These are phyloP conservation scores for Hetaerina americana DNA, from an alignment of 1,140 invertebrate species.

Conservation along the genomic window DNA sequence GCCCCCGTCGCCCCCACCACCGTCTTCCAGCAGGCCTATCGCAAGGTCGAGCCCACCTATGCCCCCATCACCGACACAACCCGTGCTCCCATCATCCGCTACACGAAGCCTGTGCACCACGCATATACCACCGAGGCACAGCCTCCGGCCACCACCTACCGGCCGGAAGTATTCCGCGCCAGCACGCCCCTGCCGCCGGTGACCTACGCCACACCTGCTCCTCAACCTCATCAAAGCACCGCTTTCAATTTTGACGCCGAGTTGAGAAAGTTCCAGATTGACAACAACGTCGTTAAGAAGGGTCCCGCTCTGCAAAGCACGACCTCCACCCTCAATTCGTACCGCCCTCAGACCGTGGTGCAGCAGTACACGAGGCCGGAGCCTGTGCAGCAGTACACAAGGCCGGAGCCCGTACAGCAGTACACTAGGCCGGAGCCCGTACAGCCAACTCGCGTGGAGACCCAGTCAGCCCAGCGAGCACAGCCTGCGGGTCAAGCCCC, in stretches of 20 bases:
- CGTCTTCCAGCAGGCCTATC: conserved; percentile 49
- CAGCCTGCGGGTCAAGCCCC: conserved; percentile 17
- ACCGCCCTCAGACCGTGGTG: neutral
- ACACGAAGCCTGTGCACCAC: conserved; percentile 39
- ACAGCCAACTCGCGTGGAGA: conserved; percentile 26
- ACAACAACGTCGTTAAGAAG: conserved; percentile 44
- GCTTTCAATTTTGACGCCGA: conserved; percentile 56
- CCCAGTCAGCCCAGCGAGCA: conserved; percentile 23
- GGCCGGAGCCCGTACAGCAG: neutral
- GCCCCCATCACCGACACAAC: conserved; percentile 22
- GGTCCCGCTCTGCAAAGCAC: neutral
- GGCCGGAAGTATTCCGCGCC: conserved; percentile 45
- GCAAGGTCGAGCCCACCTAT: conserved; percentile 26
- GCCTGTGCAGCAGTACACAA: no score
- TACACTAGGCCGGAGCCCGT: conserved; percentile 15
- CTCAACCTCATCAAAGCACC: conserved; percentile 26
- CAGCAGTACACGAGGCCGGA: neutral
- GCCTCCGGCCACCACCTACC: conserved; percentile 45
- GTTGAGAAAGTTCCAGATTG: conserved; percentile 61
- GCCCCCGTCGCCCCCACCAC: conserved; percentile 43
- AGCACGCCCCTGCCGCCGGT: conserved; percentile 39
- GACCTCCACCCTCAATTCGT: neutral
- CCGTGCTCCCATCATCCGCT: conserved; percentile 10
- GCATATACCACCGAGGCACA: conserved; percentile 34
- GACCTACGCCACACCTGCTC: conserved; percentile 21